Base-by-base conservation (phyloP, 2,797 vertebrate species). In the Valencia hispanica region DNA sequence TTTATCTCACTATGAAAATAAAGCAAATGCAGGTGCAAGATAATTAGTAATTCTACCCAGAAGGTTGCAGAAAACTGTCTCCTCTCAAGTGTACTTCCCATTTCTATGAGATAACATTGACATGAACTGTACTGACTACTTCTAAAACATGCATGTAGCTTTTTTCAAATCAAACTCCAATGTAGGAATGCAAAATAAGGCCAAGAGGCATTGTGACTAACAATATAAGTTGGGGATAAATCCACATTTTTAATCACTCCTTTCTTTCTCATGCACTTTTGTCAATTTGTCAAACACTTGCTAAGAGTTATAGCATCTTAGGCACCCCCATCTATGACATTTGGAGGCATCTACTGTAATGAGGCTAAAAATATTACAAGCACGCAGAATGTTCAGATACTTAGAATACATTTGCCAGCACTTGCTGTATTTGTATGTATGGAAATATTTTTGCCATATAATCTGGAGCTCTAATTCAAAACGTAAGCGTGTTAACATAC, bases 11-110 rank as follows among this genome's bases (percentile, higher is more conserved):
- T 51, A 15, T 36, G 20, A 70, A 11, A 18, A 70, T 41, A n/a
- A 22, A 70, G 20, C 20, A 15, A 57, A 83, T 27, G 72, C 72
- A 71, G 20, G 43, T 75, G 72, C 72, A 47, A 4, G 7, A 63
- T 63, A 22, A 25, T 41, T 41, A 25, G 36, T 36, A 66, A 39
- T n/a, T 63, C 2, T 36, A 11, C 59, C 6, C 18, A 10, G 59
- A 36, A 36, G 32, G 59, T 20, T 63, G 18, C 9, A 36, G 11
- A 65, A 65, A 65, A 11, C 20, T 2, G 20, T 39, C 10, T 36
- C 61, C 61, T 20, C 10, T 39, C 61, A 65, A 65, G 20, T 39
- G 61, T 39, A 39, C 61, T 34, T 65, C 59, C 32, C 15, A 36
- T 36, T 32, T 36, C 20, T 18, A 63, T 36, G 34, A 11, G 32